phyloP scores from a whole-genome alignment of 2,888 invertebrate genomes.

The Poecilobothrus nobilitatus region DNA sequence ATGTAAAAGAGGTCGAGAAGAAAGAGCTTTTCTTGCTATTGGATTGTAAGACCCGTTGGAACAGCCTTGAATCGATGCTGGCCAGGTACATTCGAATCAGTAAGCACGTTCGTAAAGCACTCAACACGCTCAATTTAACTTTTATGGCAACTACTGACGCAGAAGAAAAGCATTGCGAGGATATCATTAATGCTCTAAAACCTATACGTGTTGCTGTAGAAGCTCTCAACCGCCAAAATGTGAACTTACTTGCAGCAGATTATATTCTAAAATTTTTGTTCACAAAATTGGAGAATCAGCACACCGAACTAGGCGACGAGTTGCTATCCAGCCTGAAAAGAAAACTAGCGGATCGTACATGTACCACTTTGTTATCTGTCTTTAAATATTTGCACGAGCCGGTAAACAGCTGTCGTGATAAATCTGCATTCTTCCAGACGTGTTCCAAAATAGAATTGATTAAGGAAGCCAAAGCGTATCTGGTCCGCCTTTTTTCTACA shows the following conservation, averaged over 20 bases:
- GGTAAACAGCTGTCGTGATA: slow-evolving; percentile 9
- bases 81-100: not conserved
- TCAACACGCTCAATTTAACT: not conserved
- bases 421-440: slow-evolving; percentile 9
- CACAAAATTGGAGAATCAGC: not conserved
- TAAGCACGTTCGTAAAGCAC: not conserved
- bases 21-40: slow-evolving; percentile 13
- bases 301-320: not conserved
- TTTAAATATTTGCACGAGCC: slow-evolving; percentile 9
- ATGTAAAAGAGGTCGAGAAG: slow-evolving; percentile 2
- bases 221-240: not conserved
- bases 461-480: slow-evolving; percentile 8
- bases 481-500: slow-evolving; percentile 8
- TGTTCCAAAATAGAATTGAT: slow-evolving; percentile 7
- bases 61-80: not conserved
- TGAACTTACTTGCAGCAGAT: slow-evolving; percentile 10
- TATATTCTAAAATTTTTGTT: slow-evolving; percentile 11
- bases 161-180: not conserved
- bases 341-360: slow-evolving; percentile 8
- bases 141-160: not conserved
- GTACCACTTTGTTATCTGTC: slow-evolving; percentile 7
- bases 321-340: slow-evolving; percentile 9
- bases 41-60: slow-evolving; percentile 11
- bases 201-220: not conserved
- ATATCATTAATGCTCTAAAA: not conserved